These are phyloP conservation scores for Dolichallabes microphthalmus DNA, from an alignment of 2,113 vertebrate genomes.

Conservation along the genomic window DNA sequence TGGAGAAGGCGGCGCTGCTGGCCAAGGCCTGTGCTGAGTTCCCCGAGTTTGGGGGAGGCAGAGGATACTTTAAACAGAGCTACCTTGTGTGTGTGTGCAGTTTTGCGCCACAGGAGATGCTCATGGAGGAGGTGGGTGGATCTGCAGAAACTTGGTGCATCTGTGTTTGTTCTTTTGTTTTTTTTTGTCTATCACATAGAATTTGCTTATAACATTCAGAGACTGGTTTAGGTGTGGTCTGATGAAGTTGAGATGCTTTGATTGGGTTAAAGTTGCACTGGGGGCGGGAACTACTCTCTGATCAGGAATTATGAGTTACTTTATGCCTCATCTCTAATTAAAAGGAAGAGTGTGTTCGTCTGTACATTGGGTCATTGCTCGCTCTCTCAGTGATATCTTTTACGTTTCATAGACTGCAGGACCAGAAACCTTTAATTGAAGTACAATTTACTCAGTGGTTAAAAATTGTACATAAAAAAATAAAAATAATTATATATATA, in stretches of 20 bases:
- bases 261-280: neutral
- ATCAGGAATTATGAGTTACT: neutral
- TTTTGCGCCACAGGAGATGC: slow-evolving; percentile 81
- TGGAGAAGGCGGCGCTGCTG: slow-evolving; percentile 81
- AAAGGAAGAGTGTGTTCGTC: too few relatives aligned
- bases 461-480: too few relatives aligned
- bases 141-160: neutral
- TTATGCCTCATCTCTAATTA: too few relatives aligned
- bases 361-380: neutral
- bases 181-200: neutral
- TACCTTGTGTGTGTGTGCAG: slow-evolving; percentile 91
- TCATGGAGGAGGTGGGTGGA: slow-evolving; percentile 88
- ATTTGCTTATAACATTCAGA: neutral
- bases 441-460: too few relatives aligned
- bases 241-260: neutral
- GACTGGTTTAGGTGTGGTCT: neutral
- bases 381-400: too few relatives aligned
- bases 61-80: slow-evolving; percentile 89
- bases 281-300: neutral
- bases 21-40: slow-evolving; percentile 87
- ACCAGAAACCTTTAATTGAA: too few relatives aligned
- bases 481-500: too few relatives aligned
- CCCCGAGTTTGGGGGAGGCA: slow-evolving; percentile 79
- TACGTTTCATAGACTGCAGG: too few relatives aligned
- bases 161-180: neutral